phyloP scores from a whole-genome alignment of 2,888 invertebrate genomes.

The Plusia festucae region DNA sequence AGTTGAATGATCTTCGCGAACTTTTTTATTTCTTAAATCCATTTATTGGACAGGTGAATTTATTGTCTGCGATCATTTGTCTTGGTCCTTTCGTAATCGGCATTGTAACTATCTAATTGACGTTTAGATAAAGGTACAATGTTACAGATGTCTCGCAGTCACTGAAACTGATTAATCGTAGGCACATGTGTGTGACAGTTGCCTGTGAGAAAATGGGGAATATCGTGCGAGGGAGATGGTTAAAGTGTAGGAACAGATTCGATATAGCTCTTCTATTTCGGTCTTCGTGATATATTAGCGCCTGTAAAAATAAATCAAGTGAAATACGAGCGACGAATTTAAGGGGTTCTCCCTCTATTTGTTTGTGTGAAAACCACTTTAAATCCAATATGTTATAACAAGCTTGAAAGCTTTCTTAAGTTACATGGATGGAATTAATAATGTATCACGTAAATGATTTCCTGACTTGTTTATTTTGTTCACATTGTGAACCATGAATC shows the following conservation, averaged over 20 bases:
- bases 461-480: constrained; percentile 34
- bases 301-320: constrained; percentile 56
- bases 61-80: constrained; percentile 35
- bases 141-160: constrained; percentile 56
- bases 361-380: constrained; percentile 54
- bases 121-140: constrained; percentile 62
- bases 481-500: not conserved
- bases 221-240: constrained; percentile 64
- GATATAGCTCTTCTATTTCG: constrained; percentile 50
- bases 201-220: constrained; percentile 80
- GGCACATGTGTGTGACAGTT: constrained; percentile 75
- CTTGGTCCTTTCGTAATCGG: constrained; percentile 37
- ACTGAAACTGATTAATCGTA: constrained; percentile 74
- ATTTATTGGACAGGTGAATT: constrained; percentile 22
- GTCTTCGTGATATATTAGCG: constrained; percentile 55
- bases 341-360: constrained; percentile 45
- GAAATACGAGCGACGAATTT: constrained; percentile 57
- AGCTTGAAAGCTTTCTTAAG: constrained; percentile 41
- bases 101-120: constrained; percentile 57
- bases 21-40: constrained; percentile 12
- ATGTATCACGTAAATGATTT: constrained; percentile 28
- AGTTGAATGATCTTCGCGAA: constrained; percentile 31
- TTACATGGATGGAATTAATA: constrained; percentile 41
- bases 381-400: constrained; percentile 48
- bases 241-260: constrained; percentile 61